Evolutionary conservation across 2,113 vertebrate genomes (phyloP), one percentile per base, ranked within the genome.

Genomic region (Phaetusa simplex): DNA sequence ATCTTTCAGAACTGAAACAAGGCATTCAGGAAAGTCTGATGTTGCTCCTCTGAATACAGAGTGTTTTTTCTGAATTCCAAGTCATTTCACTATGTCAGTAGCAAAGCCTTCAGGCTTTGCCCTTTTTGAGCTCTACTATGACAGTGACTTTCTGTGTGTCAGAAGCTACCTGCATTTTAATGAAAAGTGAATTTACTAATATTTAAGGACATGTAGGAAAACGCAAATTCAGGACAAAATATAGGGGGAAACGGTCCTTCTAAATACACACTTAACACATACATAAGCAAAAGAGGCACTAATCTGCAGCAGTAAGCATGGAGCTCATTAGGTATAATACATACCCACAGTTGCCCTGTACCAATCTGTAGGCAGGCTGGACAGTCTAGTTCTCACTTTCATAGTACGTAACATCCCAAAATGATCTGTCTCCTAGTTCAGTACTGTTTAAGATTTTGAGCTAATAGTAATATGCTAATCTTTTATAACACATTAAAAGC

Each of bases 171-270:
- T 24, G 6, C 6, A 23, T 91, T 76, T 76, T 58, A 73, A 65
- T 27, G 20, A 81, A 18, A 88, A 77, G 12, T 3, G 11, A 73
- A 55, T 42, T 83, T 59, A 15, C 4, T 56, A n/a, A 73, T 74
- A 77, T 77, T n/a, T 40, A 47, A 88, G 40, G 16, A 69, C n/a
- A 8, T 17, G 5, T 12, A 80, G 8, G 34, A 67, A 79, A 43
- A 9, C 1, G 42, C 21, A 86, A 56, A 64, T 19, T 45, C 3
- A 12, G 12, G 22, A 34, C 29, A 77, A 89, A 81, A 45, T 42
- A 42, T 1, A 8, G 4, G 8, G 19, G 0, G 4, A 71, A 85
- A 53, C 8, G 5, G 3, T 45, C 12, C 5, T 52, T 64, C n/a
- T 52, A 47, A 42, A 32, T 9, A 20, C 2, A 42, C 2, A 15